Base-by-base conservation (phyloP, 2,113 vertebrate genomes). In the Brienomyrus longianalis region DNA sequence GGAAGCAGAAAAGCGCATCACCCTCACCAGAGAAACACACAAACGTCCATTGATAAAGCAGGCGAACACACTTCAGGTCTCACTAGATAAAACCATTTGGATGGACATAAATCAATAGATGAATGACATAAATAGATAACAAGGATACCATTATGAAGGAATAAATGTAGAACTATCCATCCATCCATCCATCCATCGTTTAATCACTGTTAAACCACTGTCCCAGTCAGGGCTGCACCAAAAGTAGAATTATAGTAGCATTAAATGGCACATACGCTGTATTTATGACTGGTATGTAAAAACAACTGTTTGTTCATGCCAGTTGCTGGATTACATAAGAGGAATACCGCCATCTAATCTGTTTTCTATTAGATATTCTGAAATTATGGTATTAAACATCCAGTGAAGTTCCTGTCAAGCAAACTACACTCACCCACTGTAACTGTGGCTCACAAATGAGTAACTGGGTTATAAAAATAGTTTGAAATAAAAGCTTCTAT, bases 1-100 rank as follows among this genome's bases (percentile, higher is more conserved):
- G 94, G 90, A 31, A 87, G 92, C 84, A 86, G 84, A 23, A n/a
- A 91, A 50, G 93, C 3, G 51, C 27, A 21, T 13, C 10, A 51
- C 13, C 13, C 43, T 50, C 39, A 85, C 47, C 21, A 23, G 0
- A 48, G 23, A 84, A 1, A 1, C 23, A 13, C 19, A n/a, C 9
- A 47, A 48, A 5, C 19, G n/a, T 27, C 19, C 47, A 51, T 51
- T n/a, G 10, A 47, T 21, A 70, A 31, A 70, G 10, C n/a, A 31
- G 62, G 10, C 0, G 62, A 13, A 70, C 27, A 70, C 10, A 31
- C 62, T 43, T n/a, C 8, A 84, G 15, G 39, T 84, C 8, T 48
- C 39, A 48, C 47, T 48, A 21, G 21, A 84, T 45, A 43, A 21
- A 84, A 48, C 83, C 9, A 23, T 59, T 62, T 66, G 9, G 2